Conservation (phyloP, 2,888 invertebrate genomes). For the Neocrepidodera transversa region DNA sequence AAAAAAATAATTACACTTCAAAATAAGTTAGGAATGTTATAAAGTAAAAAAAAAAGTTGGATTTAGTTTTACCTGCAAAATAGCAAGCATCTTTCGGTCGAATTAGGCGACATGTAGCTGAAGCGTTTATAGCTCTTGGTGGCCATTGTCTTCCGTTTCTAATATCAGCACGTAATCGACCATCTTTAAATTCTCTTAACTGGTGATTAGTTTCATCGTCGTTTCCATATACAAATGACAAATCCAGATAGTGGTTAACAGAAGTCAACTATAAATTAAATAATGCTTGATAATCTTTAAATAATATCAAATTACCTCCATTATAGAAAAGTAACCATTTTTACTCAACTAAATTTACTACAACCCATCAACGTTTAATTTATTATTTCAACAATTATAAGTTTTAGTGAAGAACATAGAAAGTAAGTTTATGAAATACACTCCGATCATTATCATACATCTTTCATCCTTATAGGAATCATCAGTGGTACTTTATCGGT, state of each 20-base stretch:
- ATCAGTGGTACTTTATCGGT: too few species aligned
- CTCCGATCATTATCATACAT: too few species aligned
- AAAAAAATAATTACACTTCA: not conserved
- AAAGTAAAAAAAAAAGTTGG: too few species aligned
- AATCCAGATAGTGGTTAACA: slow-evolving; percentile 77
- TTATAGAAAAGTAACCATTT: too few species aligned
- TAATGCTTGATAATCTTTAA: too few species aligned
- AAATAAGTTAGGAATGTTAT: not conserved
- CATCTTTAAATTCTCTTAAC: slow-evolving; percentile 72
- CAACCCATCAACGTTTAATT: too few species aligned
- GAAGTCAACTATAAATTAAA: slow-evolving; percentile 64
- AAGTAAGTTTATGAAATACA: too few species aligned
- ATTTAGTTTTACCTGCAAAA: slow-evolving; percentile 65
- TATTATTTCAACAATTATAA: too few species aligned
- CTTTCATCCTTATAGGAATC: too few species aligned
- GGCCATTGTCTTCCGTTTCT: slow-evolving; percentile 74
- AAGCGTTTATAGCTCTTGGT: slow-evolving; percentile 72
- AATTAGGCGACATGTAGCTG: slow-evolving; percentile 69
- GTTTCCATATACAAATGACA: slow-evolving; percentile 82
- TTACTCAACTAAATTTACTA: too few species aligned
- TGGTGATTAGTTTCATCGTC: slow-evolving; percentile 68
- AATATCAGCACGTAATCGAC: slow-evolving; percentile 69
- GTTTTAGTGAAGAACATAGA: too few species aligned
- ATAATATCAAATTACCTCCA: too few species aligned
- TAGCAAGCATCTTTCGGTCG: slow-evolving; percentile 74